phyloP scores from a whole-genome alignment of 1,140 invertebrate species.

The Anastrepha obliqua region DNA sequence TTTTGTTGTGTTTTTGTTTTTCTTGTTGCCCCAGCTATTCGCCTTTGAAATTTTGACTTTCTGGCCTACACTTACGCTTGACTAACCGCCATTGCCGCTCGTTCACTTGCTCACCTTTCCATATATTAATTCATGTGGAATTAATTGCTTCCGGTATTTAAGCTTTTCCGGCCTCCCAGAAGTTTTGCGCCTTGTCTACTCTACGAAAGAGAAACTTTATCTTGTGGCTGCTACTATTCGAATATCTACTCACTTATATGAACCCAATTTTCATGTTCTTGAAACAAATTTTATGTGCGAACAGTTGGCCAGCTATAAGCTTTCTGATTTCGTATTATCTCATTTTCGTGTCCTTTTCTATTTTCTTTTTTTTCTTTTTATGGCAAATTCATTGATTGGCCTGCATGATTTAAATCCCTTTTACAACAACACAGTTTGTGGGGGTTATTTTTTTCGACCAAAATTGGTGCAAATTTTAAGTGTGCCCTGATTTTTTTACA shows the following conservation, averaged over 20 bases:
- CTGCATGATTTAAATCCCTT: not conserved
- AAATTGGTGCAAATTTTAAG: constrained; percentile 31
- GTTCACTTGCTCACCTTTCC: constrained; percentile 56
- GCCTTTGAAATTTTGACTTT: constrained; percentile 15
- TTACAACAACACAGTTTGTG: not conserved
- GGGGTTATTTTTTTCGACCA: not conserved
- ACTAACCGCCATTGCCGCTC: constrained; percentile 30
- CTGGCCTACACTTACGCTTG: constrained; percentile 46
- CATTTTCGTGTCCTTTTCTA: constrained; percentile 40
- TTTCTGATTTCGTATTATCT: not conserved
- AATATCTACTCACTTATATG: not conserved
- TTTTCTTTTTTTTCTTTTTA: not conserved
- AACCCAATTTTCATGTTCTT: not conserved
- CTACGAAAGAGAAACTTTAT: not conserved
- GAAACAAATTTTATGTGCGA: not conserved
- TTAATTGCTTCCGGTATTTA: constrained; percentile 74
- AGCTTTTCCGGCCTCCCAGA: constrained; percentile 66
- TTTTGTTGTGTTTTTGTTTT: not conserved
- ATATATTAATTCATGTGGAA: constrained; percentile 75
- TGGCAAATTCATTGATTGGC: constrained; percentile 67
- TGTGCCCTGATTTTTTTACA: not conserved
- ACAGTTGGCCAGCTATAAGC: constrained; percentile 19
- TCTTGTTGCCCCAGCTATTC: not conserved
- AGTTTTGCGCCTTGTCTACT: not conserved
- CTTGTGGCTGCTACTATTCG: constrained; percentile 20